phyloP scores from a whole-genome alignment of 2,113 vertebrate genomes.

The Saguinus imperator region DNA sequence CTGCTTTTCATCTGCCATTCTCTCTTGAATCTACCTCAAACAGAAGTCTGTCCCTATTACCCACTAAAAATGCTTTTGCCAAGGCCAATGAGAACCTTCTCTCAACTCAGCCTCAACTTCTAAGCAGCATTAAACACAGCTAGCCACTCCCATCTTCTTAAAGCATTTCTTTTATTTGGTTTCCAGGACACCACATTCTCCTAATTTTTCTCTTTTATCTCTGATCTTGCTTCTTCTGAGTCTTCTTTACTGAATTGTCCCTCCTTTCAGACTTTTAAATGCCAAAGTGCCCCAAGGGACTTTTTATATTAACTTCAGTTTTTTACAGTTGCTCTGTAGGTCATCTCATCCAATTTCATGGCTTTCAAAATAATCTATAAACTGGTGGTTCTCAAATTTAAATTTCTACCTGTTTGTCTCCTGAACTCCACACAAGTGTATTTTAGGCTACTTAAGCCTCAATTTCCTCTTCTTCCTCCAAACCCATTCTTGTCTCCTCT shows the following conservation, averaged over 20 bases:
- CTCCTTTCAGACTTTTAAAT: constrained; percentile 32
- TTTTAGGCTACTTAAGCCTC: not conserved
- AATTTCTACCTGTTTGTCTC: not conserved
- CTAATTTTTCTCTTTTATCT: constrained; percentile 38
- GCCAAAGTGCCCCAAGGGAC: not conserved
- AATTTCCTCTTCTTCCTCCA: not conserved
- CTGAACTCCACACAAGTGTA: not conserved
- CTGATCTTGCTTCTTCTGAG: not conserved
- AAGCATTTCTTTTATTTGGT: constrained; percentile 46
- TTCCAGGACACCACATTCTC: constrained; percentile 31
- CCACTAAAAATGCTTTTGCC: constrained; percentile 36
- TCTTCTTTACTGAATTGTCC: not conserved
- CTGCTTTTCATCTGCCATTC: constrained; percentile 46
- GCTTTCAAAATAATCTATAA: constrained; percentile 42
- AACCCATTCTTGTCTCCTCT: not conserved
- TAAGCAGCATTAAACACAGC: not conserved
- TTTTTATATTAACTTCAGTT: constrained; percentile 13
- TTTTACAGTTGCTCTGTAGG: not conserved
- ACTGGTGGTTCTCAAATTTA: not conserved
- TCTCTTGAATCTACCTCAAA: constrained; percentile 33
- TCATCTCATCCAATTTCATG: not conserved
- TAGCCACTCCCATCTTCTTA: constrained; percentile 29
- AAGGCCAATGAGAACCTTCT: not conserved
- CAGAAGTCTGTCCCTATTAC: constrained; percentile 16
- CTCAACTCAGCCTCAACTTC: not conserved